These are phyloP conservation scores for Oscheius sp. DNA, from an alignment of 2,888 invertebrate genomes.

Conservation along the genomic window DNA sequence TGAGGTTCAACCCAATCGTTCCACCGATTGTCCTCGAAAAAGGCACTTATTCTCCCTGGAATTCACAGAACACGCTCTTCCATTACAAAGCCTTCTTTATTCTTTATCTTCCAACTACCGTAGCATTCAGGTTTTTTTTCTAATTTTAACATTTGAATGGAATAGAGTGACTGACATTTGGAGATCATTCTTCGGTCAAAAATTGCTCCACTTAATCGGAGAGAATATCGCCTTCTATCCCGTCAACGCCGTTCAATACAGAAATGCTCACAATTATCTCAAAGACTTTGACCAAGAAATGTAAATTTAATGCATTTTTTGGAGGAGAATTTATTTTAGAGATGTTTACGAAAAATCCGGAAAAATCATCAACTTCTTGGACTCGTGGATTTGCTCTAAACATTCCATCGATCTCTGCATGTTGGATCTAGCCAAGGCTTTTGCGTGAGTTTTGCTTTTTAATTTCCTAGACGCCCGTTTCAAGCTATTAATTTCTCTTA, in stretches of 20 bases:
- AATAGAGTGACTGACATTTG: constrained; percentile 50
- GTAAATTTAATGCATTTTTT: neutral
- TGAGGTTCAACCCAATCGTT: constrained; percentile 41
- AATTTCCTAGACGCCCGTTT: neutral
- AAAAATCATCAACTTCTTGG: constrained; percentile 38
- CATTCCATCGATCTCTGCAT: constrained; percentile 31
- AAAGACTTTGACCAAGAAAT: constrained; percentile 47
- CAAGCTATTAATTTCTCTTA: neutral
- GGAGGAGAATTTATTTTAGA: constrained; percentile 24
- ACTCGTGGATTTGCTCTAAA: constrained; percentile 34
- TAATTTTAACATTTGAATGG: too few species aligned
- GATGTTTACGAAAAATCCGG: constrained; percentile 49
- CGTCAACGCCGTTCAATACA: constrained; percentile 44
- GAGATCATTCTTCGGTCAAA: constrained; percentile 51
- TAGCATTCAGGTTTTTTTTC: constrained; percentile 36
- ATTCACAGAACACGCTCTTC: constrained; percentile 56
- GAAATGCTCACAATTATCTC: constrained; percentile 50
- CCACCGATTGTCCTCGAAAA: constrained; percentile 40
- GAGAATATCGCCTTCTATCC: constrained; percentile 46
- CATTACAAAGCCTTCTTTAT: constrained; percentile 48
- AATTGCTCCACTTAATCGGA: constrained; percentile 44
- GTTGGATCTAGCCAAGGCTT: constrained; percentile 29
- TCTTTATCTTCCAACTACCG: constrained; percentile 48
- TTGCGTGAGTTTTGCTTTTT: neutral
- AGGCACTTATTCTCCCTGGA: constrained; percentile 52